phyloP scores from a whole-genome alignment of 2,888 invertebrate species.

The Coecobrya sp. region DNA sequence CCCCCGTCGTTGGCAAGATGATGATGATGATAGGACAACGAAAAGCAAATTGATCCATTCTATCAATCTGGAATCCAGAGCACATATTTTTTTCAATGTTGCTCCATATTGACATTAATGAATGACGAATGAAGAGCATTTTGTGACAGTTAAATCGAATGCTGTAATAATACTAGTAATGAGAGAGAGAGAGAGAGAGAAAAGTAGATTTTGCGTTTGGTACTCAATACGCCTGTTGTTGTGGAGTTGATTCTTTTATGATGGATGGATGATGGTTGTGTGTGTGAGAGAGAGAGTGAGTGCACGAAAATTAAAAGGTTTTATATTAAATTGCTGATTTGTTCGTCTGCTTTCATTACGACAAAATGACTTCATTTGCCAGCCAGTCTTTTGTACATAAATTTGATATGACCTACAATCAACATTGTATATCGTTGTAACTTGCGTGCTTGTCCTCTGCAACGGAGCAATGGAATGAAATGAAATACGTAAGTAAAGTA shows the following conservation, averaged over 20 bases:
- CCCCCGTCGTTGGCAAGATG: neutral
- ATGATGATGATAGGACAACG: slow-evolving; percentile 60
- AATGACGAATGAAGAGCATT: slow-evolving; percentile 69
- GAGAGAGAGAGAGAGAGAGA: slow-evolving; percentile 14
- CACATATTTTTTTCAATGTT: slow-evolving; percentile 62
- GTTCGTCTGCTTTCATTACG: slow-evolving; percentile 46
- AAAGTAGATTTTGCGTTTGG: slow-evolving; percentile 2
- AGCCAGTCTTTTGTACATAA: slow-evolving; percentile 41
- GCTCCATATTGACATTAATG: slow-evolving; percentile 70
- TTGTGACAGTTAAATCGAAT: slow-evolving; percentile 46
- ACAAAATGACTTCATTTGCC: slow-evolving; percentile 54
- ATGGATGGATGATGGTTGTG: neutral
- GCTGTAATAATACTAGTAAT: neutral
- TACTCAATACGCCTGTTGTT: slow-evolving; percentile 11
- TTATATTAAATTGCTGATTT: slow-evolving; percentile 53
- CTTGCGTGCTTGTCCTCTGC: slow-evolving; percentile 36
- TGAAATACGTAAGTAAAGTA: neutral
- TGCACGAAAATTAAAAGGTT: slow-evolving; percentile 45
- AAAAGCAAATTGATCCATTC: slow-evolving; percentile 68
- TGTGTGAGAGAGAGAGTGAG: neutral
- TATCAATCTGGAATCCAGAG: slow-evolving; percentile 69
- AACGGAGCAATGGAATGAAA: slow-evolving; percentile 21
- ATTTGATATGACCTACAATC: slow-evolving; percentile 55
- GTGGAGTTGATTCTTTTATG: neutral
- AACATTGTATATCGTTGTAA: slow-evolving; percentile 11